Evolutionary conservation across 2,888 invertebrate genomes (phyloP).

Genomic region (Caenorhabditis zanzibari): DNA sequence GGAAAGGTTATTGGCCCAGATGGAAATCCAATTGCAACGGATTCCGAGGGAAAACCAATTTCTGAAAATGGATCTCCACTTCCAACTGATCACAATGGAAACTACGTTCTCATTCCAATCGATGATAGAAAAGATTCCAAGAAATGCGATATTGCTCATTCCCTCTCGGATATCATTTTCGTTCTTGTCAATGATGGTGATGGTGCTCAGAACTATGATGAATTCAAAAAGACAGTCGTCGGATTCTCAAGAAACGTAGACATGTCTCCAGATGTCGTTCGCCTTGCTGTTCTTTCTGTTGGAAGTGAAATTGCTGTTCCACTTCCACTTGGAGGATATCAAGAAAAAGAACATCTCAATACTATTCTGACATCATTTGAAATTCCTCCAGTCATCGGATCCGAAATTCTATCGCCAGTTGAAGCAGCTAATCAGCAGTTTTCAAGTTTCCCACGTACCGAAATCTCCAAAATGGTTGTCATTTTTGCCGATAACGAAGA

Average conservation of each 20-base stretch:
- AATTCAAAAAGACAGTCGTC: constrained; percentile 45
- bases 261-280: constrained; percentile 74
- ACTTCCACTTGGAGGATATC: constrained; percentile 78
- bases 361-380: constrained; percentile 50
- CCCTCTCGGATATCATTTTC: constrained; percentile 57
- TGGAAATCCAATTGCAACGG: constrained; percentile 63
- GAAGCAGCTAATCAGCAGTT: constrained; percentile 76
- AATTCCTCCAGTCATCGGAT: constrained; percentile 39
- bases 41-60: constrained; percentile 48
- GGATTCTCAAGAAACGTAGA: constrained; percentile 69
- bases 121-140: constrained; percentile 41
- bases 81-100: constrained; percentile 52
- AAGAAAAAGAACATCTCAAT: constrained; percentile 74
- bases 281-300: constrained; percentile 72
- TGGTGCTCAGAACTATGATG: constrained; percentile 9
- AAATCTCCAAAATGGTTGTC: constrained; percentile 67
- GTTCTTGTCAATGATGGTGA: constrained; percentile 45
- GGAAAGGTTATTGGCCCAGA: constrained; percentile 59
- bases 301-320: constrained; percentile 75
- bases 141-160: constrained; percentile 42
- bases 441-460: constrained; percentile 70
- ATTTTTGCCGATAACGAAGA: constrained; percentile 71
- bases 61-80: constrained; percentile 19
- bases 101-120: constrained; percentile 60
- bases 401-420: constrained; percentile 64